phyloP scores from a whole-genome alignment of 2,888 invertebrate genomes.

The Scotopteryx bipunctaria region DNA sequence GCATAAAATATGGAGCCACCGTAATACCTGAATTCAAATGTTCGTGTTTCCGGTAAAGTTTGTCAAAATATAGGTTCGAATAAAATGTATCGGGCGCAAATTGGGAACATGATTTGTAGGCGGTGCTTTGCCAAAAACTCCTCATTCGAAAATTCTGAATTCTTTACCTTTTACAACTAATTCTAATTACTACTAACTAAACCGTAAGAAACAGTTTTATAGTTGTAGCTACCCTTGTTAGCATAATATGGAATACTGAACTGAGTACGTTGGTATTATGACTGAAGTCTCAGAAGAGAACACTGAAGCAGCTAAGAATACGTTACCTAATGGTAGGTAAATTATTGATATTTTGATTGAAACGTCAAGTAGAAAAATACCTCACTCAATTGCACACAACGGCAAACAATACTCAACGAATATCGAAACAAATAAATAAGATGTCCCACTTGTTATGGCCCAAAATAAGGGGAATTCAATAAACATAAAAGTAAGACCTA shows the following conservation, averaged over 20 bases:
- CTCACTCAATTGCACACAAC: constrained; percentile 6
- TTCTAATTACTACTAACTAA: too few relatives aligned
- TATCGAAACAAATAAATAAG: constrained; percentile 23
- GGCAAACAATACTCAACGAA: constrained; percentile 6
- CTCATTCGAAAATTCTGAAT: too few relatives aligned
- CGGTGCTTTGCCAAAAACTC: constrained; percentile 14
- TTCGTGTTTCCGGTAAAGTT: constrained; percentile 31
- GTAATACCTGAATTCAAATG: constrained; percentile 40
- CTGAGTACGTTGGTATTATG: too few relatives aligned
- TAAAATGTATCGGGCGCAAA: constrained; percentile 38
- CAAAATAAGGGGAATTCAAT: constrained; percentile 57
- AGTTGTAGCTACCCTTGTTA: too few relatives aligned
- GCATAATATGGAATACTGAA: too few relatives aligned
- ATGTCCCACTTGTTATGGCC: constrained; percentile 22
- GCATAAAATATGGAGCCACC: constrained; percentile 39
- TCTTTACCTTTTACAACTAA: too few relatives aligned
- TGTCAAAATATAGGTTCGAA: constrained; percentile 42
- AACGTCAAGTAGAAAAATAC: background rate
- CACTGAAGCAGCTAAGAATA: too few relatives aligned
- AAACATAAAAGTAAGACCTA: constrained; percentile 67
- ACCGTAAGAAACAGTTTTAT: too few relatives aligned
- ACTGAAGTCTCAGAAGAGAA: too few relatives aligned
- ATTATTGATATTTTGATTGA: background rate
- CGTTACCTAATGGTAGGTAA: background rate
- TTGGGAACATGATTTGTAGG: constrained; percentile 23